Evolutionary conservation across 2,113 vertebrate genomes (phyloP), one percentile per base, ranked within the genome.

Genomic region (Ciconia stormi): DNA sequence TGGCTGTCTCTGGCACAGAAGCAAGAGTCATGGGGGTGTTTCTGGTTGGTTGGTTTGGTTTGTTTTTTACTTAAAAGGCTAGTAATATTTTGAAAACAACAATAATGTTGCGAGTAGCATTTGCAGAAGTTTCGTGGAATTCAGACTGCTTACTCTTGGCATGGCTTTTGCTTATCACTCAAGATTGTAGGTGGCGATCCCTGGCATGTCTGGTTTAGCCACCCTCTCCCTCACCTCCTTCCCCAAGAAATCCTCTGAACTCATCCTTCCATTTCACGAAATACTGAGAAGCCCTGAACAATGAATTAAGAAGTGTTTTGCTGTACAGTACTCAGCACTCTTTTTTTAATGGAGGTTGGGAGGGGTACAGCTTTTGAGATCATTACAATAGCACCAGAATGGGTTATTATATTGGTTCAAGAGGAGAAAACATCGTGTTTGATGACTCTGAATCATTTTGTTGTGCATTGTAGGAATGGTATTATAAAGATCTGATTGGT

Each of bases 151-250:
- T 62, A 22, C 8, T 59, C 11, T 30, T 40, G 11, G 1, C n/a
- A 32, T 13, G 3, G 27, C 9, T 6, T 78, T 67, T 62, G 5
- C 17, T 63, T 4, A 26, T 59, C 22, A 19, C 22, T 69, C 42
- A 22, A 30, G 21, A 13, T 0, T 46, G 16, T 26, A 50, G 25
- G 6, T 86, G 27, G 11, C 0, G 0, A 59, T 42, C 32, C 16
- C 18, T 78, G 21, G 4, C 5, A 82, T 23, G 2, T 40, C 17
- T 82, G 11, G 67, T 62, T 56, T 82, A 85, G 23, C 5, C 27
- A 13, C 6, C 5, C 7, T 30, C 3, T 81, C 29, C 26, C 6
- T 67, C 9, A 2, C 2, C 1, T 84, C 52, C 20, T 88, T 93
- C 11, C 11, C 40, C 7, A 38, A 23, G 11, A 93, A 66, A 49